Conservation (phyloP, 2,797 vertebrate genomes). For the Pangasius mekongensis region DNA sequence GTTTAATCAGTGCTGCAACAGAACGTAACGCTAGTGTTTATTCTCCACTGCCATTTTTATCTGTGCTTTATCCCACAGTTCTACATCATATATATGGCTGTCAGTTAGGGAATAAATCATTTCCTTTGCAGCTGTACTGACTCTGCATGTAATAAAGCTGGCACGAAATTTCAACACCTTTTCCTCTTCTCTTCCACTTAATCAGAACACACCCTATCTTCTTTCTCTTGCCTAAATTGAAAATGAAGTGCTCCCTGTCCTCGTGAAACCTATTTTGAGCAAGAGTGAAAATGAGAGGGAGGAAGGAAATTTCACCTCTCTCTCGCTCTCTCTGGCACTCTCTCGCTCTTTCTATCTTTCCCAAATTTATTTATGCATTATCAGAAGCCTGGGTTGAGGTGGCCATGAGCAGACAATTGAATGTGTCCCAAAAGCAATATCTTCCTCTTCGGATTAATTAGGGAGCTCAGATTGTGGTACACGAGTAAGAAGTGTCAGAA, state of each 20-base stretch:
- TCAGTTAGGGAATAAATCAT: conserved; percentile 21
- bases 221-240: conserved; percentile 36
- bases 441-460: conserved; percentile 72
- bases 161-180: conserved; percentile 12
- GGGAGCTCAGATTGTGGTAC: conserved; percentile 40
- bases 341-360: conserved; percentile 5
- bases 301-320: neutral
- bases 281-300: conserved; percentile 19
- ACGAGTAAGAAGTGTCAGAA: neutral
- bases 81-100: neutral
- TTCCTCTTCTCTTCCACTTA: conserved; percentile 30
- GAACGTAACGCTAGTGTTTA: neutral
- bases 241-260: conserved; percentile 35
- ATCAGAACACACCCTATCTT: conserved; percentile 44
- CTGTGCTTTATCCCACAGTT: neutral
- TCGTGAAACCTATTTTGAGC: conserved; percentile 42
- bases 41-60: neutral
- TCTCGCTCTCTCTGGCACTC: neutral
- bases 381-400: conserved; percentile 60
- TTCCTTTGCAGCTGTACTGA: neutral
- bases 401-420: conserved; percentile 65
- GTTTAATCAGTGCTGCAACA: neutral
- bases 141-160: conserved; percentile 16
- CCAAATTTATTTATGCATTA: conserved; percentile 55
- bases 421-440: conserved; percentile 70